Base-by-base conservation (phyloP, 2,797 vertebrate genomes). In the Erpetoichthys calabaricus region DNA sequence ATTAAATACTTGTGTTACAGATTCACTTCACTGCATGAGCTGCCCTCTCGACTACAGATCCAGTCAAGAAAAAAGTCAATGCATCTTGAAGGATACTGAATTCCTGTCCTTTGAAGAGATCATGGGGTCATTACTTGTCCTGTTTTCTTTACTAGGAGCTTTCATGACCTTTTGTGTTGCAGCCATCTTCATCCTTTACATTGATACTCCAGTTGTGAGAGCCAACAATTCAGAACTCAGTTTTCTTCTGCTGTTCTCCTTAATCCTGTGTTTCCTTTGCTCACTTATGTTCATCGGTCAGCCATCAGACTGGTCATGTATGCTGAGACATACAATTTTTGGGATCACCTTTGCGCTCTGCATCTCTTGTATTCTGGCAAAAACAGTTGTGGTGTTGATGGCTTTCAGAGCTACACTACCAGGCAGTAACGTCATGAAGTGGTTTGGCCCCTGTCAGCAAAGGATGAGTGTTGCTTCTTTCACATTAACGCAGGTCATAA, bases 91-190 rank as follows among this genome's bases (percentile, higher is more conserved):
- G 47, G 64, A 72, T 10, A 62, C 63, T 42, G 68, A 76, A 57
- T 79, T 68, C 59, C 63, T 78, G 3, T 70, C 73, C 0, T 70
- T 68, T 62, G 7, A 60, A 9, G 77, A 73, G 51, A 64, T 73
- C 25, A 79, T 84, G 80, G 80, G 82, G 59, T 65, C 66, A 3
- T 57, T 81, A n/a, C 68, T 84, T 4, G 68, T 72, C 45, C 41
- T 62, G 1, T 59, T 79, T 3, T 81, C 80, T 1, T 6, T 76
- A 42, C 61, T 74, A 60, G 82, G 80, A 56, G 65, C 67, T n/a
- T 67, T 66, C 8, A 25, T 73, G 56, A 78, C 78, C 5, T 58
- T 56, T 5, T 25, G 53, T 45, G 68, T 78, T n/a, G 67, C 47
- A 0, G 3, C 68, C 1, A 63, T 80, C 60, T 81, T 73, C 57